These are phyloP conservation scores for Drosophila neoperkinsi DNA, from an alignment of 2,888 invertebrate species.

Conservation along the genomic window DNA sequence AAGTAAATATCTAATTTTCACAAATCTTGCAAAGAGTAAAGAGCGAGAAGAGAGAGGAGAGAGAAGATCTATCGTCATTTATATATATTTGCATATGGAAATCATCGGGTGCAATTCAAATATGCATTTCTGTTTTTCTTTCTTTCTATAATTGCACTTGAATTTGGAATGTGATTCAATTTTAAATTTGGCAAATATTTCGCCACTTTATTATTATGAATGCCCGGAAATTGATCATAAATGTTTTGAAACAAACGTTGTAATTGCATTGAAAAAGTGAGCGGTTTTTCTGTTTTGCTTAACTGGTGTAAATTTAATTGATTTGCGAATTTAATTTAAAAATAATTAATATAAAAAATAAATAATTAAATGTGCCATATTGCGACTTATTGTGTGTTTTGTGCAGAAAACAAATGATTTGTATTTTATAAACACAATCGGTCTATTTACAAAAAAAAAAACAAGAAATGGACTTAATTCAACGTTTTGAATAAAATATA, in stretches of 20 bases:
- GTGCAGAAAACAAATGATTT: neutral
- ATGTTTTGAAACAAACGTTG: neutral
- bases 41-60: constrained; percentile 9
- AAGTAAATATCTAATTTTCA: constrained; percentile 21
- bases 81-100: constrained; percentile 24
- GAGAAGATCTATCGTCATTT: constrained; percentile 9
- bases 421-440: neutral
- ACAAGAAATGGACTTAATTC: neutral
- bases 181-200: neutral
- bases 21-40: constrained; percentile 9
- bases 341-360: neutral
- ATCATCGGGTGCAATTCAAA: constrained; percentile 21
- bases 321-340: neutral
- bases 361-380: constrained; percentile 9
- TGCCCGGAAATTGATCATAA: neutral
- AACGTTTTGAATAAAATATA: constrained; percentile 51
- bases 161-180: neutral
- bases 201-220: neutral
- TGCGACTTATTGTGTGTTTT: neutral
- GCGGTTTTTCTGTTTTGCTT: neutral
- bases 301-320: neutral
- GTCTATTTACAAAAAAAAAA: neutral
- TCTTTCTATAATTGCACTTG: constrained; percentile 8
- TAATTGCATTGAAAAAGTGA: neutral
- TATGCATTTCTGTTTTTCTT: constrained; percentile 1